phyloP scores from a whole-genome alignment of 2,113 vertebrate species.

The Macrotus californicus region DNA sequence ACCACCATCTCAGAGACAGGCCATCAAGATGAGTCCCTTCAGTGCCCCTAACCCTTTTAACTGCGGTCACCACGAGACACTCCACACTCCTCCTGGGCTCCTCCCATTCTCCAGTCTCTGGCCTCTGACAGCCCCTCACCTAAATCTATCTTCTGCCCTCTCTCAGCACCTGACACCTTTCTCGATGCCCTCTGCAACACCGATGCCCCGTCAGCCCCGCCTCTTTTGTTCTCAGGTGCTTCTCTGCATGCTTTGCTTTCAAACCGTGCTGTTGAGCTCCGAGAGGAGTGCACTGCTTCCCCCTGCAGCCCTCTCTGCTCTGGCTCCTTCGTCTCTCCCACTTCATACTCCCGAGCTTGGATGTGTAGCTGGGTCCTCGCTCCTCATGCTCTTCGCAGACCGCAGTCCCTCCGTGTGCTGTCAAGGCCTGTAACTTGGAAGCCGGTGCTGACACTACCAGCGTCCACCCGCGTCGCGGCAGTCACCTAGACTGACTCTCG shows the following conservation, averaged over 20 bases:
- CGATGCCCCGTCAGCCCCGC: background rate
- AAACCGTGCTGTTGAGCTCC: background rate
- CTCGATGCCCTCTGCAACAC: background rate
- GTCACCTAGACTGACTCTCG: background rate
- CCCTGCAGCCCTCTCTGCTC: background rate
- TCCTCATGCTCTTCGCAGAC: background rate
- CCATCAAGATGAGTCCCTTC: background rate
- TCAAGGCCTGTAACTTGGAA: background rate
- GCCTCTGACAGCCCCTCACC: background rate
- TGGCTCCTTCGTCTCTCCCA: background rate
- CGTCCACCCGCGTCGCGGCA: background rate
- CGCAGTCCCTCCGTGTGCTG: accelerated
- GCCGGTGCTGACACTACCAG: accelerated
- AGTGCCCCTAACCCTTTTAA: background rate
- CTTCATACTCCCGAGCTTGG: too few species aligned
- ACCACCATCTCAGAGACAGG: background rate
- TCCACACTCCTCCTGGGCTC: background rate
- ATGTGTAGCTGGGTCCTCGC: background rate
- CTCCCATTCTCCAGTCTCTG: too few species aligned
- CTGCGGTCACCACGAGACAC: background rate
- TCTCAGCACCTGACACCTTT: background rate
- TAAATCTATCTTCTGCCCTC: background rate
- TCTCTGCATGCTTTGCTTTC: background rate
- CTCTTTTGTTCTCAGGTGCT: background rate
- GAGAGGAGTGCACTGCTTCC: background rate